phyloP scores from a whole-genome alignment of 2,888 invertebrate species.

The Xestia xanthographa region DNA sequence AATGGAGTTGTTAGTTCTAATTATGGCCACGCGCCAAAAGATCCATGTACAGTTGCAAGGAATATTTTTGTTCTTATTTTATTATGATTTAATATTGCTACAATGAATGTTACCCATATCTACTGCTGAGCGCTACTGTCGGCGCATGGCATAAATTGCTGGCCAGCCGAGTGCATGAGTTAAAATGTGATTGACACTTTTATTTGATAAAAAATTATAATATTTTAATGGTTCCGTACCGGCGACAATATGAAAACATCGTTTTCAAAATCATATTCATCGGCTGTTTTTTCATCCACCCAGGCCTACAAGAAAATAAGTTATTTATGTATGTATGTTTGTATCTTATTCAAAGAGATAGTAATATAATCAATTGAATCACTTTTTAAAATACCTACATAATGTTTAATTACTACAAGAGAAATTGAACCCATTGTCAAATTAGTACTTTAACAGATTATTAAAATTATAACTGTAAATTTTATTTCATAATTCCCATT shows the following conservation, averaged over 20 bases:
- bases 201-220: conserved; percentile 1
- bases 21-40: no score
- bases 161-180: neutral
- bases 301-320: conserved; percentile 87
- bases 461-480: neutral
- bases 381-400: neutral
- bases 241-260: conserved; percentile 82
- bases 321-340: conserved; percentile 42
- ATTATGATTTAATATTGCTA: neutral
- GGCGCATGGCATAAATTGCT: neutral
- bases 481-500: neutral
- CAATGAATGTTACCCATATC: neutral
- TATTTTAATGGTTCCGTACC: conserved; percentile 75
- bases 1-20: no score
- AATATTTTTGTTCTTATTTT: neutral
- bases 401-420: neutral
- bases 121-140: neutral
- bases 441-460: neutral
- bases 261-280: conserved; percentile 85
- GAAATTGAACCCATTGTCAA: neutral
- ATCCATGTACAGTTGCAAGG: no score
- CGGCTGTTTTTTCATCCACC: conserved; percentile 85
- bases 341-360: neutral
- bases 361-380: neutral
- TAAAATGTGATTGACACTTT: conserved; percentile 12